Evolutionary conservation across 2,888 invertebrate genomes (phyloP).

Genomic region (Mamestra brassicae): DNA sequence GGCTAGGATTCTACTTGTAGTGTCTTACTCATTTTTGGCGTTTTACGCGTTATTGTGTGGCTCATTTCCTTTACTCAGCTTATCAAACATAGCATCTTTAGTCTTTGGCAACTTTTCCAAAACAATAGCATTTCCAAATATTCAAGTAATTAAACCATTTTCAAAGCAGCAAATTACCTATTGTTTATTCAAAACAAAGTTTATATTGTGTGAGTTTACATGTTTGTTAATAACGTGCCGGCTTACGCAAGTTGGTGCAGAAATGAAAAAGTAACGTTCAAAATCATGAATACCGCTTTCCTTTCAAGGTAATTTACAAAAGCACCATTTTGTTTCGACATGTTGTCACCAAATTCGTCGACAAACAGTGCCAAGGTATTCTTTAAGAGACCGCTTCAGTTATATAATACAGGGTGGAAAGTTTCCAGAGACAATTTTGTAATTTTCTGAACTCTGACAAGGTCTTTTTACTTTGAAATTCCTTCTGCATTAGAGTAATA

Average conservation of each 20-base stretch:
- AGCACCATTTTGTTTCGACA: constrained; percentile 19
- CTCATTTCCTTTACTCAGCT: neutral
- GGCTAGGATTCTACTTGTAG: too few relatives aligned
- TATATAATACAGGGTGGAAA: neutral
- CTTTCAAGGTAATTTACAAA: neutral
- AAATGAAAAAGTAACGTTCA: constrained; percentile 6
- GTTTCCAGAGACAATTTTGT: neutral
- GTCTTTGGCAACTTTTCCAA: constrained; percentile 15
- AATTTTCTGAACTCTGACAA: neutral
- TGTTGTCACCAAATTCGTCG: constrained; percentile 4
- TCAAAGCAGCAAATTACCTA: constrained; percentile 18
- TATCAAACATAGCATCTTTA: neutral
- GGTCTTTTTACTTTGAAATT: neutral
- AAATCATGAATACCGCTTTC: neutral
- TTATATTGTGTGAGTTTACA: constrained; percentile 10
- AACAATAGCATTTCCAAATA: constrained; percentile 48
- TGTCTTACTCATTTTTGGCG: too few relatives aligned
- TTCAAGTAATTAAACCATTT: constrained; percentile 22
- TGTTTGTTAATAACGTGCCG: constrained; percentile 4
- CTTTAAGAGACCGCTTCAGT: neutral
- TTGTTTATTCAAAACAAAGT: constrained; percentile 27
- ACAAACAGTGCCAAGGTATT: constrained; percentile 29
- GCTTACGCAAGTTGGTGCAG: neutral
- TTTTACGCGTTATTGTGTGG: too few relatives aligned
- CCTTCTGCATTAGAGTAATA: neutral